Base-by-base conservation (phyloP, 1,140 invertebrate species). In the Lycorma delicatula region DNA sequence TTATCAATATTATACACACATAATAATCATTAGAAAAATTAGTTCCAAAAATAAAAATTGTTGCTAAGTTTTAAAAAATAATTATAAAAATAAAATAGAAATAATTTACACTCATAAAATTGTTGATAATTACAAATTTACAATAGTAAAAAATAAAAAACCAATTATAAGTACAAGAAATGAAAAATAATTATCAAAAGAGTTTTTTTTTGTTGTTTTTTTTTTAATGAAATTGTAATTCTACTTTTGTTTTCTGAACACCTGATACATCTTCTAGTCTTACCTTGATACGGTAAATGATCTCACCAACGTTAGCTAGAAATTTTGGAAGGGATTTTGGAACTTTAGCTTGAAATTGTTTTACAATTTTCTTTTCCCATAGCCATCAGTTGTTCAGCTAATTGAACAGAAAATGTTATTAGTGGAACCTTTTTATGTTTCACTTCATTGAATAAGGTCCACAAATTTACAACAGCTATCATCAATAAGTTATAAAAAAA, bases 401-500 rank as follows among this genome's bases (percentile, higher is more conserved):
- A 51, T 18, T 34, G 46, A 28, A 62, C 56, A 31, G 63, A 18
- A 46, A 60, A 63, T 13, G 53, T 23, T 6, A 62, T 26, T 23
- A 63, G 47, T 25, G 22, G 27, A 38, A 26, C 46, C 55, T 63
- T 60, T 47, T 61, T 60, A 22, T 49, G 49, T 44, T 49, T 50
- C 1, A 53, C 29, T 9, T 58, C 58, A 49, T 63, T 16, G 47
- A 18, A 53, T 26, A 60, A 34, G 58, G 61, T 63, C 60, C 60
- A 62, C 23, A 53, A 36, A 53, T 64, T 63, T 22, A 58, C 52
- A 52, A 62, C 58, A 20, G 58, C 28, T 16, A 31, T 41, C 51
- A 59, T 56, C 1, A 66, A 26, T 29, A 64, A 27, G 11, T 44
- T 53, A 54, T 61, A 64, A 59, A 66, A n/a, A 66, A 23, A 64